A percentile compares a stretch with the other conserved stretches of the same genome.
These are phyloP conservation scores for Palaemon carinicauda DNA, from an alignment of 1,140 invertebrate genomes.

Conservation along the genomic window DNA sequence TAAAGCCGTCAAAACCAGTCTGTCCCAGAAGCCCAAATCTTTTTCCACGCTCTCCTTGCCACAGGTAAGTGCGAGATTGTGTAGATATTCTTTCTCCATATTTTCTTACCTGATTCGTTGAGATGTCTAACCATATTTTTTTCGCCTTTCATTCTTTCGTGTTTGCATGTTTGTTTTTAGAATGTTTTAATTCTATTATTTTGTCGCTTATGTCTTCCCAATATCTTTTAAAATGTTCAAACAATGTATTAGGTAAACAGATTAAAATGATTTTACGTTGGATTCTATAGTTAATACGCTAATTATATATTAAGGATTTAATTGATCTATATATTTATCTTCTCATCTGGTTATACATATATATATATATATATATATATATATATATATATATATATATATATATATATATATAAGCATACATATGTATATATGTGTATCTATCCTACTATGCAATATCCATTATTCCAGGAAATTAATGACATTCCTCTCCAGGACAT, in stretches of 20 bases:
- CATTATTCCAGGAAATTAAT: too few relatives aligned
- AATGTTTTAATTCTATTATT: neutral
- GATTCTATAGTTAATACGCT: neutral
- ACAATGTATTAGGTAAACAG: neutral
- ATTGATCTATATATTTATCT: too few relatives aligned
- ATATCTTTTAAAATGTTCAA: neutral
- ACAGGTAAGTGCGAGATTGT: constrained; percentile 38
- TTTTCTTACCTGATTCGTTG: neutral
- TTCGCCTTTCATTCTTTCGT: neutral
- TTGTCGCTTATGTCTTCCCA: neutral
- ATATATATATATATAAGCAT: too few relatives aligned
- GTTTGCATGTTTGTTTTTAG: neutral
- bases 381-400: too few relatives aligned
- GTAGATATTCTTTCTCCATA: neutral
- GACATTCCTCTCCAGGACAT: neutral
- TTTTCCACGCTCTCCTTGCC: constrained; percentile 45
- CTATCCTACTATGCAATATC: too few relatives aligned
- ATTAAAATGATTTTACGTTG: neutral
- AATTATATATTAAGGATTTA: neutral
- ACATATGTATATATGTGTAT: too few relatives aligned
- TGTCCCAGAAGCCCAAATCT: constrained; percentile 8
- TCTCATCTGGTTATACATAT: too few relatives aligned
- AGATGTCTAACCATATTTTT: neutral
- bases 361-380: too few relatives aligned
- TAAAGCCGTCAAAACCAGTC: neutral